Evolutionary conservation across 2,888 invertebrate genomes (phyloP), one percentile per base, ranked within the genome.

Genomic region (Isoperla grammatica): DNA sequence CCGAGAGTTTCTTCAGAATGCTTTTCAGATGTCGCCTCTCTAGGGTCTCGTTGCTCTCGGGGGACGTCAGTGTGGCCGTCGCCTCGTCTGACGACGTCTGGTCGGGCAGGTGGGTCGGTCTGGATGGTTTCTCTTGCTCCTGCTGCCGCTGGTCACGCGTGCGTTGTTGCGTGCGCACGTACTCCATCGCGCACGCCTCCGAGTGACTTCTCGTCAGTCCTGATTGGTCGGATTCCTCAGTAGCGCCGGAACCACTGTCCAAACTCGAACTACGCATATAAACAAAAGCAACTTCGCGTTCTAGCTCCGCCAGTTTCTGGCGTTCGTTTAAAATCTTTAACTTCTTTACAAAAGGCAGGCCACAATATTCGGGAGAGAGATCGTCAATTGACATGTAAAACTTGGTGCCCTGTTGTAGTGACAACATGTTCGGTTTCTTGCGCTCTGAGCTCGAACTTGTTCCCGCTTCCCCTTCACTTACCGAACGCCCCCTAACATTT

Each of bases 271-370:
- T 91, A 63, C 91, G 79, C 62, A 82, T 81, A 72, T 85, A 84
- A 22, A 89, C 85, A 11, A 84, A 88, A 65, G 81, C 65, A 20
- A 67, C 60, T 66, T 59, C 66, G 62, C 61, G 84, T 72, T 91
- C 90, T 48, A 92, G 76, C 71, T 90, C 90, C 35, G 88, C 90
- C 63, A 92, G 74, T 75, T 91, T 92, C 71, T 91, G 91, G 9
- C 91, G 80, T 75, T 92, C 92, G 72, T 92, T 92, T 49, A 92
- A 78, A 67, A 93, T 92, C 77, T 92, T 91, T 53, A 92, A 76
- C 68, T 91, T 90, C 74, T 92, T 92, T 0, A 92, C 91, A 71
- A 92, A 92, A 0, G 92, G 91, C 61, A 92, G 74, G 12, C 90
- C 88, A 55, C 88, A 87, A 68, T 91, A 92, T 72, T 92, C 92